phyloP scores from a whole-genome alignment of 2,888 invertebrate genomes.

The Sphinx pinastri region DNA sequence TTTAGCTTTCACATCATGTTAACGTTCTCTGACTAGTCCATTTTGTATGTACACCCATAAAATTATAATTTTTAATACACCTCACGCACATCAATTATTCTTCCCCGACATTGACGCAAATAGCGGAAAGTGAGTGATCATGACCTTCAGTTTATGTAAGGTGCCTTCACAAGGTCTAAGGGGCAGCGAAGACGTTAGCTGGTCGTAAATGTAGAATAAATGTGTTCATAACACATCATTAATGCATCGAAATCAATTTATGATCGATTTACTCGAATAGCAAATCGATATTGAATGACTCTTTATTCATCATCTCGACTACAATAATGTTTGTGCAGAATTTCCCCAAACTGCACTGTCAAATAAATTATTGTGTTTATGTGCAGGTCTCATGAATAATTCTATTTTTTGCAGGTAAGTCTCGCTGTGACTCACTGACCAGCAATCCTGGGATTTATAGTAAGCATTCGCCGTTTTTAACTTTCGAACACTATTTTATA shows the following conservation, averaged over 20 bases:
- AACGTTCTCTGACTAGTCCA: too few relatives aligned
- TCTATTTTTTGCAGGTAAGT: conserved; percentile 53
- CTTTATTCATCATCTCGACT: conserved; percentile 1
- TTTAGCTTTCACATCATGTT: too few relatives aligned
- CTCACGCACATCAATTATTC: background rate
- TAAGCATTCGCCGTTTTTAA: conserved; percentile 36
- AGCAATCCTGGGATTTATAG: conserved; percentile 34
- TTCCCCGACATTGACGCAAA: background rate
- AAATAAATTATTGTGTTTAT: conserved; percentile 21
- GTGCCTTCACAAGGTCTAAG: conserved; percentile 11
- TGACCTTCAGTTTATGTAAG: conserved; percentile 37
- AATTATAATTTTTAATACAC: too few relatives aligned
- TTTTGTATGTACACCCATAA: too few relatives aligned
- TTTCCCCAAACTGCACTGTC: conserved; percentile 8
- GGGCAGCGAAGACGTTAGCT: background rate
- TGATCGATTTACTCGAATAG: conserved; percentile 2
- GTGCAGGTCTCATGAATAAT: conserved; percentile 33
- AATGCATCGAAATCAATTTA: background rate
- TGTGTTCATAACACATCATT: background rate
- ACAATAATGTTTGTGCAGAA: conserved; percentile 3
- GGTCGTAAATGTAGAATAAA: conserved; percentile 4
- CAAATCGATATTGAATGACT: background rate
- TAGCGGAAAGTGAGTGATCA: conserved; percentile 31
- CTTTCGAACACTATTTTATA: conserved; percentile 38
- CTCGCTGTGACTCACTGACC: conserved; percentile 37